Conservation (phyloP, 1,140 invertebrate species). For the Drosophila aff. region DNA sequence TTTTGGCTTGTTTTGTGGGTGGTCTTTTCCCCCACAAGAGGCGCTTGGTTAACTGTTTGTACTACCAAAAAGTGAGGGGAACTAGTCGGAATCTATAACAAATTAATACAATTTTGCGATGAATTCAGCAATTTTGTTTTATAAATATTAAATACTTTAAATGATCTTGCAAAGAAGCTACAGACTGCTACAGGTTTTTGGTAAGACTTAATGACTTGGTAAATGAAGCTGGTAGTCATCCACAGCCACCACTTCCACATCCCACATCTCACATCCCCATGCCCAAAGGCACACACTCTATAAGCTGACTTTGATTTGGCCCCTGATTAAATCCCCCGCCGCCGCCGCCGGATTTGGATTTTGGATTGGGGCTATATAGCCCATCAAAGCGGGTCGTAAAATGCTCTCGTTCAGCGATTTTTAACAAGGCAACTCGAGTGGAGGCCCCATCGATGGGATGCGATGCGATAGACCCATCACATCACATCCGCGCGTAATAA, state of each 20-base stretch:
- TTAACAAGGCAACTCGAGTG: constrained; percentile 48
- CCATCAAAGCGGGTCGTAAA: constrained; percentile 49
- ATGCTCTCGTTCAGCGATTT: constrained; percentile 52
- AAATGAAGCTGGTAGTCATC: neutral
- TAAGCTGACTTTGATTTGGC: constrained; percentile 28
- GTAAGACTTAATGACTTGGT: neutral
- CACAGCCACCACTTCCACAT: neutral
- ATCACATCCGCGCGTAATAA: constrained; percentile 78
- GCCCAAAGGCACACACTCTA: neutral
- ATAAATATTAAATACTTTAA: neutral
- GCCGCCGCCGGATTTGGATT: constrained; percentile 5
- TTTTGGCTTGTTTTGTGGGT: constrained; percentile 35
- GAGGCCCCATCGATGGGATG: constrained; percentile 31
- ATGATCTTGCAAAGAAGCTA: neutral
- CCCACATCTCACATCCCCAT: neutral
- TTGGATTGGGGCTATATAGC: constrained; percentile 4
- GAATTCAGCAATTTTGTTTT: accelerated
- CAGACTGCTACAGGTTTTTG: neutral
- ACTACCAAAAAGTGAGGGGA: neutral
- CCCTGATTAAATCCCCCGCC: constrained; percentile 40
- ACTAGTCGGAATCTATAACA: neutral
- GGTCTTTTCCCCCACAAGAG: constrained; percentile 12
- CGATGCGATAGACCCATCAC: constrained; percentile 49
- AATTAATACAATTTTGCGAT: neutral
- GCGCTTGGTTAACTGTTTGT: constrained; percentile 35